Base-by-base conservation (phyloP, 2,113 vertebrate genomes). In the Conger conger region DNA sequence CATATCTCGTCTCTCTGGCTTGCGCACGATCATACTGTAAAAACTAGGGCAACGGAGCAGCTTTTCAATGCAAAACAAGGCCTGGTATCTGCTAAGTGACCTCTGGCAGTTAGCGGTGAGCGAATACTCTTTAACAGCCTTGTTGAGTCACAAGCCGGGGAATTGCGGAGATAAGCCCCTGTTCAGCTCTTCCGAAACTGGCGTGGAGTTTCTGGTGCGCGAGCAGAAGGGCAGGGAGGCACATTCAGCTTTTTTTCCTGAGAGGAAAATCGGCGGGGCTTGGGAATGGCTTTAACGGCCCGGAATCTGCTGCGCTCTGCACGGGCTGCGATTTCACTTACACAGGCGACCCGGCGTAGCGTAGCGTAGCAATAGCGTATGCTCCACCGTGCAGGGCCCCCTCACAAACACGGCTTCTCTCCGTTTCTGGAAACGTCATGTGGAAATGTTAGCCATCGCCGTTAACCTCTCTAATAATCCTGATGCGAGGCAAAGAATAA, bases 291-390 rank as follows among this genome's bases (percentile, higher is more conserved):
- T 89, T 91, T 91, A 89, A 88, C 79, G 83, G 90, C 82, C 78
- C 84, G n/a, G 40, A 36, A 87, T 87, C 68, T 18, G 45, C 23
- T 86, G 81, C 86, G 85, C 80, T 80, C 37, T 53, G 68, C 84
- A 76, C 53, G 36, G 73, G 80, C 88, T 92, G 89, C 88, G 89
- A 88, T 90, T 89, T 83, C 78, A 89, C 83, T 91, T 87, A 90
- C 81, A 79, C 33, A 40, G 54, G 82, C 76, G 81, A 27, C 18
- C 57, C 57, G 8, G 33, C 40, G 27, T 76, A 76, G 80, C 76
- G 20, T 57, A 83, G 54, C 83, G 81, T 60, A 79, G 37, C 68
- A 35, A 50, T 60, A 27, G 78, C 36, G 86, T 79, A 54, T 80
- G 18, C 81, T 23, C 85, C 13, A 20, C 45, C 45, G 45, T 13